Evolutionary conservation across 1,140 invertebrate species (phyloP), one percentile per base, ranked within the genome.

Genomic region (Camponotus floridanus): DNA sequence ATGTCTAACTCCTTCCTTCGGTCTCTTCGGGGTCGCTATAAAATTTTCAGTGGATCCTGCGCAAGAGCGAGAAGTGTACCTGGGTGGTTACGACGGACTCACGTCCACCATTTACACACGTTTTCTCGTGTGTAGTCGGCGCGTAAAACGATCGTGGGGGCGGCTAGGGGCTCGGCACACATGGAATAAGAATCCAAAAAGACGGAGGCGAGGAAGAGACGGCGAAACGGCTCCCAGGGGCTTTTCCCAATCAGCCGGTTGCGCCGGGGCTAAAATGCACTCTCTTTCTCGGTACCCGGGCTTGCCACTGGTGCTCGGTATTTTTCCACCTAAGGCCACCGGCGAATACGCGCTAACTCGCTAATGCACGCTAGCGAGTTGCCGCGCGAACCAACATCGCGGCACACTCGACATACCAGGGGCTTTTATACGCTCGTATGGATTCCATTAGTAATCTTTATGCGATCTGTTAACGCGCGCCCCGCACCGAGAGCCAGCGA

Each of bases 141-240:
- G 87, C 89, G 90, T 91, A 91, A 91, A 91, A 87, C 89, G 90
- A 87, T 91, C 90, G 76, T 51, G 42, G 13, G 64, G 70, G 84
- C 62, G 85, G 68, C 36, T 0, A 65, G 33, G 64, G 83, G 61
- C 45, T 68, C 51, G 71, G 64, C 80, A 70, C 80, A 70, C 81
- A 70, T 84, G 78, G 70, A 90, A 90, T 90, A 90, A 90, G 90
- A 89, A 91, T 90, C 78, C 80, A 91, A 91, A 91, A 91, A 83
- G 91, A 88, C 67, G 78, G 64, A 67, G 76, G 67, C 18, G 88
- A 85, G 74, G 85, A 87, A 85, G 83, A 87, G 83, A 87, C 65
- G 81, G 91, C 90, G 90, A 92, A 94, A 94, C 92, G 93, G 93
- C 92, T 93, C 94, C 90, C 92, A 18, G 39, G 92, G 89, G 93